phyloP scores from a whole-genome alignment of 2,797 vertebrate species.

The Crenuchus spilurus region DNA sequence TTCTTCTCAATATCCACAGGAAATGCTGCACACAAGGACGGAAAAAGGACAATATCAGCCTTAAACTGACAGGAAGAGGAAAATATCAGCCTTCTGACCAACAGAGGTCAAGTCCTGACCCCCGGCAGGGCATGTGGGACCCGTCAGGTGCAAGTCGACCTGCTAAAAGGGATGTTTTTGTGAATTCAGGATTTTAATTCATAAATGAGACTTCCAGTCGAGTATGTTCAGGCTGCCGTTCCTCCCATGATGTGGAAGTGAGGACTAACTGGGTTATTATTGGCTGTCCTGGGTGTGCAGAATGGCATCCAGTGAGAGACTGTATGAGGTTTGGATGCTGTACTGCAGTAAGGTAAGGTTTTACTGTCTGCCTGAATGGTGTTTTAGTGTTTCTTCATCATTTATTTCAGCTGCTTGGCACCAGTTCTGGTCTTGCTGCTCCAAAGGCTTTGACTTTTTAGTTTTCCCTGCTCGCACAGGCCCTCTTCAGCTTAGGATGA shows the following conservation, averaged over 20 bases:
- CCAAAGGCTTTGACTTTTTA: too few relatives aligned
- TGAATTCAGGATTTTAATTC: not conserved
- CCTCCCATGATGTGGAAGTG: slow-evolving; percentile 63
- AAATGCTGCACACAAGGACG: not conserved
- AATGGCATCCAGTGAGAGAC: slow-evolving; percentile 95
- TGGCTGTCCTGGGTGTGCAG: slow-evolving; percentile 57
- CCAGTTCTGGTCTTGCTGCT: too few relatives aligned
- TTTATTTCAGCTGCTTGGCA: too few relatives aligned
- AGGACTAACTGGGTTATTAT: slow-evolving; percentile 34
- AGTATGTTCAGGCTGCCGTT: not conserved
- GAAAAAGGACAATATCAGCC: not conserved
- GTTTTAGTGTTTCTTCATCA: not conserved
- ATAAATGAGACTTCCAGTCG: not conserved
- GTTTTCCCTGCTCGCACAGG: too few relatives aligned
- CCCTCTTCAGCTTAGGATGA: too few relatives aligned
- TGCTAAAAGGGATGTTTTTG: not conserved
- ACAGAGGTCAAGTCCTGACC: not conserved
- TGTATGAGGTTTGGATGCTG: slow-evolving; percentile 99
- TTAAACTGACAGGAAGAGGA: not conserved
- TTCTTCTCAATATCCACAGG: too few relatives aligned
- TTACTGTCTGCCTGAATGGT: not conserved
- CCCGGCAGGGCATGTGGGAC: not conserved
- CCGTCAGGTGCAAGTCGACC: not conserved
- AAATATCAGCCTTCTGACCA: not conserved
- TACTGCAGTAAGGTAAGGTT: slow-evolving; percentile 91